These are phyloP conservation scores for Martes martes DNA, from an alignment of 2,113 vertebrate species.

Conservation along the genomic window DNA sequence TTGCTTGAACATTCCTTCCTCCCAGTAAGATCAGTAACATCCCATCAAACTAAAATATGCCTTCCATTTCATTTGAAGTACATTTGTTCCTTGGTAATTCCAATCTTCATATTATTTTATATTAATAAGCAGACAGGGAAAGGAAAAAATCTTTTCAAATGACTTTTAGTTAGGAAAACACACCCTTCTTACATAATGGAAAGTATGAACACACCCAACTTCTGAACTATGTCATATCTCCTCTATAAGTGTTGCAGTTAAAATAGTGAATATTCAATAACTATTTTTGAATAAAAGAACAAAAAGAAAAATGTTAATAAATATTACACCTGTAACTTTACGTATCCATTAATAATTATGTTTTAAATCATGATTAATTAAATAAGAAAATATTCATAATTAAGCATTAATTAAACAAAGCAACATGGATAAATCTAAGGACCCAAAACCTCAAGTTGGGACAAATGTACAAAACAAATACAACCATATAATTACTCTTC, in stretches of 20 bases:
- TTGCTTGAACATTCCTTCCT: not conserved
- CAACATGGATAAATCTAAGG: not conserved
- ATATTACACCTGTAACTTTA: not conserved
- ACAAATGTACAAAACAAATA: not conserved
- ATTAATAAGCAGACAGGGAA: not conserved
- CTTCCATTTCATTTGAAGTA: not conserved
- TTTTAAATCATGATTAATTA: not conserved
- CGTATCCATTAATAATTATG: not conserved
- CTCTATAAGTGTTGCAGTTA: not conserved
- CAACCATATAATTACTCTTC: not conserved
- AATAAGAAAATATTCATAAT: not conserved
- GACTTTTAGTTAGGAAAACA: not conserved
- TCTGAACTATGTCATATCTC: not conserved
- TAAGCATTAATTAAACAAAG: not conserved
- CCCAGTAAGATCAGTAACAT: not conserved
- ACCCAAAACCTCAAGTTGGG: not conserved
- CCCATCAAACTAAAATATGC: not conserved
- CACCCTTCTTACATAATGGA: not conserved
- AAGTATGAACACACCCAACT: not conserved
- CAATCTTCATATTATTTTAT: not conserved
- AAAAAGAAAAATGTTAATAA: not conserved
- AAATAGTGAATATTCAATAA: not conserved
- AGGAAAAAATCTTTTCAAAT: not conserved
- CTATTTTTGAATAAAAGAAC: not conserved
- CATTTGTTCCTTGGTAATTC: not conserved